Percentiles rank a stretch among this genome's conserved stretches.
phyloP scores from a whole-genome alignment of 2,888 invertebrate genomes.

The Endotricha flammealis region DNA sequence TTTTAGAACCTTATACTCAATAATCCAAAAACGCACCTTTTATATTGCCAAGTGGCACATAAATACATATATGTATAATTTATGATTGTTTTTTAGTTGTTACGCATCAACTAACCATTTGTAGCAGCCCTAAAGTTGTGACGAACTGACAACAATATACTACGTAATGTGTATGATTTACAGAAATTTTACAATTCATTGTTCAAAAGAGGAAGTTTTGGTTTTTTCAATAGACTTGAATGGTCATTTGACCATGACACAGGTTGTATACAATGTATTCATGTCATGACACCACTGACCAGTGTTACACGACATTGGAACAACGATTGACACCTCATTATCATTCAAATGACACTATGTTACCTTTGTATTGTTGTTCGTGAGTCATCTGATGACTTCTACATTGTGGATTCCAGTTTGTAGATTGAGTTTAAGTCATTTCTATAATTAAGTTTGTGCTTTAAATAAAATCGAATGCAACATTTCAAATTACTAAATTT shows the following conservation, averaged over 20 bases:
- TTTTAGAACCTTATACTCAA: too few relatives aligned
- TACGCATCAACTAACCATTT: too few relatives aligned
- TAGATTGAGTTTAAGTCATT: too few relatives aligned
- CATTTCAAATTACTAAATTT: too few relatives aligned
- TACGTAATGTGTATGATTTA: slow-evolving; percentile 1
- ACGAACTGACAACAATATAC: not conserved
- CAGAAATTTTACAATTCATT: slow-evolving; percentile 10
- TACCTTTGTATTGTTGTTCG: slow-evolving; percentile 46
- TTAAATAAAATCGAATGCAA: too few relatives aligned
- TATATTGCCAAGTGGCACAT: too few relatives aligned
- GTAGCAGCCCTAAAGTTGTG: too few relatives aligned
- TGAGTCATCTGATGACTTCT: slow-evolving; percentile 39
- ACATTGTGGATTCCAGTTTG: slow-evolving; percentile 7
- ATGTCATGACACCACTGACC: slow-evolving; percentile 19
- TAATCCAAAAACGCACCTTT: too few relatives aligned
- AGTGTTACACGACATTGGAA: slow-evolving; percentile 27
- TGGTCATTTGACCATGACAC: slow-evolving; percentile 33
- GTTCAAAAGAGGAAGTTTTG: slow-evolving; percentile 18
- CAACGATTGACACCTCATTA: slow-evolving; percentile 29
- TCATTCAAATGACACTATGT: slow-evolving; percentile 42
- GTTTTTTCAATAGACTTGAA: slow-evolving; percentile 31
- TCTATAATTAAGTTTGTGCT: too few relatives aligned
- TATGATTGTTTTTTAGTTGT: too few relatives aligned
- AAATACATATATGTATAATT: too few relatives aligned
- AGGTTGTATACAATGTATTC: slow-evolving; percentile 23